Percentiles rank a stretch among this genome's conserved stretches.
Conservation (phyloP, 2,888 invertebrate genomes). For the Polydesmus complanatus region DNA sequence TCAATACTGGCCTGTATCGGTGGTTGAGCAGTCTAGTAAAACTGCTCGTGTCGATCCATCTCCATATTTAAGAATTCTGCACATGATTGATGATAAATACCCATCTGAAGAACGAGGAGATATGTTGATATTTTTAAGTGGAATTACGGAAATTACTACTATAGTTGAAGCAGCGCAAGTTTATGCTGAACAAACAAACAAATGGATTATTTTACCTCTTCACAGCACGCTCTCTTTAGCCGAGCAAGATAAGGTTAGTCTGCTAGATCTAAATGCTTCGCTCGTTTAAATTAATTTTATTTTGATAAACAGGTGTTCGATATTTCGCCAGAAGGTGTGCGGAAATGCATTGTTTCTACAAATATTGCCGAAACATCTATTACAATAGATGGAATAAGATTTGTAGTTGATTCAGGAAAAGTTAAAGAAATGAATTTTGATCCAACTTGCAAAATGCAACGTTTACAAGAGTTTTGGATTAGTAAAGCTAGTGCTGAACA, state of each 20-base stretch:
- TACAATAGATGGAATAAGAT: constrained; percentile 94
- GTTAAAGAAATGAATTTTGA: constrained; percentile 96
- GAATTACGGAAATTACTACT: constrained; percentile 78
- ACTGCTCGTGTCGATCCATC: constrained; percentile 72
- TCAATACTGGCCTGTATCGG: constrained; percentile 60
- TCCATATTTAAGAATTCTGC: constrained; percentile 83
- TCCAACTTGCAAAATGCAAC: constrained; percentile 73
- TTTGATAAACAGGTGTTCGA: constrained; percentile 57
- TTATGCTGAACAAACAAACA: constrained; percentile 57
- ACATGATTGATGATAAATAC: constrained; percentile 80
- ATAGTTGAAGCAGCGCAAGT: constrained; percentile 72
- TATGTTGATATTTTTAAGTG: constrained; percentile 85
- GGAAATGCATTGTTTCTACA: constrained; percentile 94
- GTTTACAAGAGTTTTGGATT: constrained; percentile 86
- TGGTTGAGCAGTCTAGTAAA: constrained; percentile 45
- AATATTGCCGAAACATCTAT: constrained; percentile 98
- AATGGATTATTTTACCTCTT: constrained; percentile 84
- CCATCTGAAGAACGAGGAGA: constrained; percentile 78
- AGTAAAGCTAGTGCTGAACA: constrained; percentile 97
- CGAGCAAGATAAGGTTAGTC: constrained; percentile 78
- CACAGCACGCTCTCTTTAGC: constrained; percentile 83
- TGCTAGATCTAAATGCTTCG: neutral
- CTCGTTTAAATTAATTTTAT: neutral
- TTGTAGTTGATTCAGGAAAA: constrained; percentile 94
- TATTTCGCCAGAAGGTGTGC: constrained; percentile 79